Conservation (phyloP, 2,113 vertebrate species). For the Vulpes lagopus region DNA sequence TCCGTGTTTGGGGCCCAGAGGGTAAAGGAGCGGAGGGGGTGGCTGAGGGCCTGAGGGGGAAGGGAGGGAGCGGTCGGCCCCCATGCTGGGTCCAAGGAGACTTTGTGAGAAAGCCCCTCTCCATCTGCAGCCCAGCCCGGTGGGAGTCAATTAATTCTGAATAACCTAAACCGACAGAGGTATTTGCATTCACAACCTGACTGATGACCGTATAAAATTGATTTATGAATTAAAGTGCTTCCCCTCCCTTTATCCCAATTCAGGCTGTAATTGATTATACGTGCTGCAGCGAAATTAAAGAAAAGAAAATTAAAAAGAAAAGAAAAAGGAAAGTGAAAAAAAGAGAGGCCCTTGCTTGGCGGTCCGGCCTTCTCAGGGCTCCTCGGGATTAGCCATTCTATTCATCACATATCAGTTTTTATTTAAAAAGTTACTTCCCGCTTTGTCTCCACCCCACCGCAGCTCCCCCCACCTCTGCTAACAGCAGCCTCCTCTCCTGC, state of each 20-base stretch:
- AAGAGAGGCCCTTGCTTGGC: conserved; percentile 84
- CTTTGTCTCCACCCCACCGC: conserved; percentile 70
- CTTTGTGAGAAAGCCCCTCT: conserved; percentile 89
- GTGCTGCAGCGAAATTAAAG: conserved; percentile 93
- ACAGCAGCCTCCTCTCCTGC: conserved; percentile 22
- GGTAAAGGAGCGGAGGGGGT: conserved; percentile 80
- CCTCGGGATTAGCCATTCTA: conserved; percentile 87
- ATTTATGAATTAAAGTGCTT: conserved; percentile 98
- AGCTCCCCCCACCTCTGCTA: background rate
- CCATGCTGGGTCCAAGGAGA: conserved; percentile 87
- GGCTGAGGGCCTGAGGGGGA: conserved; percentile 72
- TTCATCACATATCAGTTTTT: conserved; percentile 88
- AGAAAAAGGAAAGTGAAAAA: conserved; percentile 81
- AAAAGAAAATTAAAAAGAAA: conserved; percentile 89
- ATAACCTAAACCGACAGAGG: conserved; percentile 92
- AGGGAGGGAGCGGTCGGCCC: conserved; percentile 81
- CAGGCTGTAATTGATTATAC: conserved; percentile 99
- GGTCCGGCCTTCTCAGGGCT: conserved; percentile 85
- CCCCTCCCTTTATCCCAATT: conserved; percentile 91
- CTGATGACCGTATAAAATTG: conserved; percentile 99
- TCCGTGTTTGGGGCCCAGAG: conserved; percentile 76
- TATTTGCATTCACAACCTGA: conserved; percentile 97
- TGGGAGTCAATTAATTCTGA: conserved; percentile 93
- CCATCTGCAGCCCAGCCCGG: conserved; percentile 88
- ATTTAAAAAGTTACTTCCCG: conserved; percentile 88